Evolutionary conservation across 2,797 vertebrate species (phyloP).

Genomic region (Heterohyrax brucei): DNA sequence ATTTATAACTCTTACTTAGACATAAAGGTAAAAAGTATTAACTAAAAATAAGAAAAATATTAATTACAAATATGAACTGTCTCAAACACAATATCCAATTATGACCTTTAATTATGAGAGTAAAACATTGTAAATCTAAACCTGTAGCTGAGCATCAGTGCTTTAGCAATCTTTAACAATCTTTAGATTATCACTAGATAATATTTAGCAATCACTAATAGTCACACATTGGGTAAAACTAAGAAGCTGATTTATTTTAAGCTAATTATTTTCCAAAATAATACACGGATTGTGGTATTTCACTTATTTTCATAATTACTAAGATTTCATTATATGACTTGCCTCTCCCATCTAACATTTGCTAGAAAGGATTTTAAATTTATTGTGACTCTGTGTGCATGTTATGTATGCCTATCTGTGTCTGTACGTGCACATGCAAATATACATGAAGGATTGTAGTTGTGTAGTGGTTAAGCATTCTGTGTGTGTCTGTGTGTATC

Average conservation of each 20-base stretch:
- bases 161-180: neutral
- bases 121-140: neutral
- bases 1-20: neutral
- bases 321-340: neutral
- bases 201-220: neutral
- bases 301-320: neutral
- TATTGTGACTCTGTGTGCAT: neutral
- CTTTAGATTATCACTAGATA: neutral
- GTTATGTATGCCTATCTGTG: too few species aligned
- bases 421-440: too few species aligned
- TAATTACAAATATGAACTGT: neutral
- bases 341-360: neutral
- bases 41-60: neutral
- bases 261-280: slow-evolving; percentile 3
- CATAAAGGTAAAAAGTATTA: neutral
- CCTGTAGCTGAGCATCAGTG: neutral
- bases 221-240: neutral
- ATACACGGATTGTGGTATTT: neutral
- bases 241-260: neutral
- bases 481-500: too few species aligned
- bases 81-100: neutral
- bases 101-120: neutral
- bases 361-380: neutral
- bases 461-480: too few species aligned
- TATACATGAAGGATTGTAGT: neutral